Evolutionary conservation across 2,797 vertebrate species (phyloP).

Genomic region (Cyclura pinguis): DNA sequence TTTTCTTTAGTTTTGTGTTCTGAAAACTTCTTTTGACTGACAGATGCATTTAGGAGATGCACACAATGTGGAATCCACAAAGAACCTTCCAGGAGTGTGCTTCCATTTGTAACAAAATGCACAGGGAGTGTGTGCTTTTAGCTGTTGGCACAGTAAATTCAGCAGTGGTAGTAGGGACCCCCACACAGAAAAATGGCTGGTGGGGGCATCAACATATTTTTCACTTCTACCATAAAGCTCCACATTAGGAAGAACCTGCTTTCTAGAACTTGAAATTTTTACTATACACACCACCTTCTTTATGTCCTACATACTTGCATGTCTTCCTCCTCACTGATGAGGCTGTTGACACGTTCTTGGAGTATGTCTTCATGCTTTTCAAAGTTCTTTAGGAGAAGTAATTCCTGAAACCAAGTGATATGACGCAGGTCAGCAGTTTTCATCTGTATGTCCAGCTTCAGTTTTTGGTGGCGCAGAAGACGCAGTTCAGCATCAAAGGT

Average conservation of each 20-base stretch:
- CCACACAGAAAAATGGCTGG: background rate
- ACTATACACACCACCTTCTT: no score
- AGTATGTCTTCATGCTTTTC: slow-evolving; percentile 86
- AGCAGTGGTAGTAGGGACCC: background rate
- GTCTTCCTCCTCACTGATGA: slow-evolving; percentile 79
- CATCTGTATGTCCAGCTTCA: slow-evolving; percentile 85
- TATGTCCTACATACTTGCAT: slow-evolving; percentile 74
- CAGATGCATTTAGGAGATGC: no score
- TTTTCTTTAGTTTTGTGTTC: no score
- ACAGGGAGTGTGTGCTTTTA: background rate
- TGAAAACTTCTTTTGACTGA: no score
- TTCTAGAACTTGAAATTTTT: no score
- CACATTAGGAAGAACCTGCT: background rate
- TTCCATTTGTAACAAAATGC: background rate
- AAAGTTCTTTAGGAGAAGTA: slow-evolving; percentile 87
- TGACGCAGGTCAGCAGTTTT: slow-evolving; percentile 87
- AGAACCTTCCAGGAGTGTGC: no score
- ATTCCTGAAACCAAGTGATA: slow-evolving; percentile 89
- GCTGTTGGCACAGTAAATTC: background rate
- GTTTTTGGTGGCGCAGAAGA: slow-evolving; percentile 85
- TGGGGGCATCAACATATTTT: no score
- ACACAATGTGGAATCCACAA: background rate
- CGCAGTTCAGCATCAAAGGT: slow-evolving; percentile 88
- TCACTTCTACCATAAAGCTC: background rate
- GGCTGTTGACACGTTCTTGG: slow-evolving; percentile 79